Conservation (phyloP, 1,140 invertebrate species). For the Conus ventricosus region DNA sequence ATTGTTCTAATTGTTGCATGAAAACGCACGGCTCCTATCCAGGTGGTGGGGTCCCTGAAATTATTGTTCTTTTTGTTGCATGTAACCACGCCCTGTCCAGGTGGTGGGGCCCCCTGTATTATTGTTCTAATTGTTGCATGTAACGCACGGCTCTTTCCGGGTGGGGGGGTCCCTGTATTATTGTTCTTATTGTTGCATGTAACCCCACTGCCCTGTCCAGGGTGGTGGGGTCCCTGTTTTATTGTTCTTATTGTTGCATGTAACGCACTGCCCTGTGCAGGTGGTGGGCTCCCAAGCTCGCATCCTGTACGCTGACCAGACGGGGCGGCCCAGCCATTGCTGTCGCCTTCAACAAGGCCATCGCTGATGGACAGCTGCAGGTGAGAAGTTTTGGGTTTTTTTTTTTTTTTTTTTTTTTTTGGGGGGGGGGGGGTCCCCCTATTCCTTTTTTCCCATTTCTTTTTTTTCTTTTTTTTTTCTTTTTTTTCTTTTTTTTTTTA, state of each 20-base stretch:
- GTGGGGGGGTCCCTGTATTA: neutral
- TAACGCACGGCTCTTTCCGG: neutral
- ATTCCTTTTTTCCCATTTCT: no score
- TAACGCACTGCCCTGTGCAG: conserved; percentile 41
- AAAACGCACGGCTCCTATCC: neutral
- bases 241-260: no score
- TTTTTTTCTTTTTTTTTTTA: no score
- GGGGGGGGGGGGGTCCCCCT: no score
- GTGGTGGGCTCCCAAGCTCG: conserved; percentile 81
- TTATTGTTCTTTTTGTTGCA: conserved; percentile 52
- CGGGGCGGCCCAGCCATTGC: conserved; percentile 78
- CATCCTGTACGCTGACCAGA: conserved; percentile 82
- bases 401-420: no score
- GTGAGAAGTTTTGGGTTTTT: conserved; percentile 60
- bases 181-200: no score
- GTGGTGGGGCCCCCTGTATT: neutral
- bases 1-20: neutral
- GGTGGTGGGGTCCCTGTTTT: conserved; percentile 78
- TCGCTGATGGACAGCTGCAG: conserved; percentile 75
- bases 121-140: no score
- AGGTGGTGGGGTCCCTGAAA: no score
- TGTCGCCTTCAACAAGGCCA: conserved; percentile 80
- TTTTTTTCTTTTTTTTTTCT: no score
- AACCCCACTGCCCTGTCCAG: conserved; percentile 42
- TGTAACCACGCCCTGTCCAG: conserved; percentile 56